Evolutionary conservation across 2,888 invertebrate genomes (phyloP).

Genomic region (Scaptomyza polygonia): DNA sequence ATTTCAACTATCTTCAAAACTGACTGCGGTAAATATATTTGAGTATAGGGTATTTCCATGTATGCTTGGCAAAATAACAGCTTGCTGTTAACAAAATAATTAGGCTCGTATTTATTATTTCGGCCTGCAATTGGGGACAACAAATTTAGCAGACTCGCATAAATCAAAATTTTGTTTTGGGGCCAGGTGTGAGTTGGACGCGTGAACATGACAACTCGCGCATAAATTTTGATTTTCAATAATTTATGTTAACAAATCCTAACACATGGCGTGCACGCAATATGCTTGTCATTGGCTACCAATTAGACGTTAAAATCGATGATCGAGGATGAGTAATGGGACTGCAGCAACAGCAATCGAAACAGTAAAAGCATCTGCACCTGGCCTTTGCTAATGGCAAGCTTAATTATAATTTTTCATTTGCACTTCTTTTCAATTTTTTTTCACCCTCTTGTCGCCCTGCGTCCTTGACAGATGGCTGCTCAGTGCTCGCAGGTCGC

Average conservation of each 20-base stretch:
- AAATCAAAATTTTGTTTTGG: slow-evolving; percentile 53
- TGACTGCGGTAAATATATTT: too few species aligned
- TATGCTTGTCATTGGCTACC: slow-evolving; percentile 45
- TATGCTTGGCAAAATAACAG: too few species aligned
- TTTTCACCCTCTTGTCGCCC: slow-evolving; percentile 14
- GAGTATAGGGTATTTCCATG: too few species aligned
- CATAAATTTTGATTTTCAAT: slow-evolving; percentile 75
- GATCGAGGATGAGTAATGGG: neutral
- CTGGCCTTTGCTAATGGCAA: slow-evolving; percentile 48
- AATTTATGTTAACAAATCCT: slow-evolving; percentile 72
- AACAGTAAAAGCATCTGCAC: slow-evolving; percentile 31
- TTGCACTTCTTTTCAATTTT: slow-evolving; percentile 65
- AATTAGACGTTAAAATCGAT: slow-evolving; percentile 37
- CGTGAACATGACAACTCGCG: slow-evolving; percentile 67
- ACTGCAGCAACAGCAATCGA: slow-evolving; percentile 2
- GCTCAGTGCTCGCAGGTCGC: slow-evolving; percentile 34
- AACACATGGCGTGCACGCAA: slow-evolving; percentile 72
- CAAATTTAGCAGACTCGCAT: slow-evolving; percentile 45
- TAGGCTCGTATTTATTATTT: slow-evolving; percentile 21
- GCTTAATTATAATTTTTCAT: slow-evolving; percentile 70
- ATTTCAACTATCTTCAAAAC: too few species aligned
- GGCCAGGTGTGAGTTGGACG: slow-evolving; percentile 35
- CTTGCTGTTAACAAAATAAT: slow-evolving; percentile 12
- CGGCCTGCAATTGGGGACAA: slow-evolving; percentile 12
- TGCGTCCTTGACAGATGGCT: slow-evolving; percentile 42